A percentile compares a stretch with the other conserved stretches of the same genome.
Evolutionary conservation across 2,113 vertebrate genomes (phyloP).

Genomic region (Gasterosteus aculeatus): DNA sequence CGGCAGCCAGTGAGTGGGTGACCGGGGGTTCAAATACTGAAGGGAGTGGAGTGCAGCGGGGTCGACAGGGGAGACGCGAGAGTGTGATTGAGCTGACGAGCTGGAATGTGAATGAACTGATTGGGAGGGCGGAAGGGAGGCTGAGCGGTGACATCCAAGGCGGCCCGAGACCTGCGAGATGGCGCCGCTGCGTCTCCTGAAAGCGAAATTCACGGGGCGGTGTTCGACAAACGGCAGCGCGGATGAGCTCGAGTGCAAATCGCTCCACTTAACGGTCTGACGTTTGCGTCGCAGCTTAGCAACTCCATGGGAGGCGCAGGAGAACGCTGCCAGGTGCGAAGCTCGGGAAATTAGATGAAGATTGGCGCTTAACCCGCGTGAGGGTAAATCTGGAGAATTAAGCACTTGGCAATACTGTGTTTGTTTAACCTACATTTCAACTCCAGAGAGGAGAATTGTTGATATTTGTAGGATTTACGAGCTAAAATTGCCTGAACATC

Average conservation of each 20-base stretch:
- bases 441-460: background rate
- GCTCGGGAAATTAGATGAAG: conserved; percentile 21
- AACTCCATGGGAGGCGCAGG: conserved; percentile 21
- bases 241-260: conserved; percentile 36
- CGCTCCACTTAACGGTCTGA: conserved; percentile 42
- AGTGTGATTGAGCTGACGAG: no score
- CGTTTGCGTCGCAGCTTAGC: conserved; percentile 32
- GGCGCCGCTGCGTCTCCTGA: conserved; percentile 13
- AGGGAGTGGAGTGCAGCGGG: no score
- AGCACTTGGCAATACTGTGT: background rate
- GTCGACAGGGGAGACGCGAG: no score
- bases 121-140: no score
- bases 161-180: background rate
- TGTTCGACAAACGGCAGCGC: conserved; percentile 9
- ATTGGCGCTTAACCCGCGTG: background rate
- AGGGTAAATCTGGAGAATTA: background rate
- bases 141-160: no score
- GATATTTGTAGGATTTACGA: background rate
- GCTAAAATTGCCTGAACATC: background rate
- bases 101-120: no score
- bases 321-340: conserved; percentile 18
- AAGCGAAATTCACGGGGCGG: conserved; percentile 13
- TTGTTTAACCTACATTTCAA: background rate
- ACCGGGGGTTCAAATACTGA: no score
- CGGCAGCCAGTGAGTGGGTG: no score